These are phyloP conservation scores for Hyperopisus bebe DNA, from an alignment of 2,113 vertebrate genomes.

Conservation along the genomic window DNA sequence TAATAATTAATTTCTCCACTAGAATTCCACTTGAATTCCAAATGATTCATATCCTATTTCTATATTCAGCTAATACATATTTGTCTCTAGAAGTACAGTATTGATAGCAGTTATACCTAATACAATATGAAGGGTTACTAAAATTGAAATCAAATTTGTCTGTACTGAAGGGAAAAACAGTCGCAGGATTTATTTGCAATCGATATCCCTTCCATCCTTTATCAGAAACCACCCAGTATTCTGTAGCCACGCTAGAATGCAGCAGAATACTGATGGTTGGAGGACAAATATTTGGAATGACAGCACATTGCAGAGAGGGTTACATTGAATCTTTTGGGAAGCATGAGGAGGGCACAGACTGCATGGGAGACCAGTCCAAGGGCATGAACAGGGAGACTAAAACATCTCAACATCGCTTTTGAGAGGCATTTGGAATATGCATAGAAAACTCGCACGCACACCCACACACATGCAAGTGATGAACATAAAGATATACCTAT, in stretches of 20 bases:
- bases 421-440: background rate
- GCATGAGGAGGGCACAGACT: background rate
- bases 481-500: background rate
- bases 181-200: background rate
- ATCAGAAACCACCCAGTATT: background rate
- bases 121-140: background rate
- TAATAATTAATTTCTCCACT: conserved; percentile 6
- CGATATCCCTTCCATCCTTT: background rate
- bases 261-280: background rate
- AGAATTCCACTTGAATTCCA: no score
- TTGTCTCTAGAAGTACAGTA: background rate
- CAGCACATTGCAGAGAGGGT: background rate
- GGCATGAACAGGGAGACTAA: background rate
- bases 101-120: background rate
- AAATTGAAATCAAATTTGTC: background rate
- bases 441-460: background rate
- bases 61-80: background rate
- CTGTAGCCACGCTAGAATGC: background rate
- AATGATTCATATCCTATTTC: no score
- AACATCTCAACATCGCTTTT: background rate
- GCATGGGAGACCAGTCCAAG: background rate
- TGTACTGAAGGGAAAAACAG: background rate
- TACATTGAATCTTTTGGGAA: background rate
- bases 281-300: background rate
- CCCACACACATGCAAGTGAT: background rate